Evolutionary conservation across 2,113 vertebrate genomes (phyloP).

Genomic region (Seriola dumerili): DNA sequence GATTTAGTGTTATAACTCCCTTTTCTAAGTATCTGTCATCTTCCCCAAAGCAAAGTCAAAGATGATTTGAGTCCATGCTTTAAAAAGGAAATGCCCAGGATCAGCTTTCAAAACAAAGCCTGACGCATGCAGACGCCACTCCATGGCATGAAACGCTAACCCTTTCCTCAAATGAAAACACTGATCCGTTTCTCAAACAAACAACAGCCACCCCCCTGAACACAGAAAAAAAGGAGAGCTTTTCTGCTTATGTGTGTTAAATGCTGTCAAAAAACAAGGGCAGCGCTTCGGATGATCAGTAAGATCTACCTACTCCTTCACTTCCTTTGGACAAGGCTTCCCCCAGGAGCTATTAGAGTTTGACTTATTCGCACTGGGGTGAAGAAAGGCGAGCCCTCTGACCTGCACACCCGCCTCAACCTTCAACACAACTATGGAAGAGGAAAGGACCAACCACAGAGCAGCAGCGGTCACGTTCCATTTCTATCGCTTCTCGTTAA

Average conservation of each 20-base stretch:
- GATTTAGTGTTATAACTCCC: slow-evolving; percentile 44
- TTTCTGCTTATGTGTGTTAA: slow-evolving; percentile 18
- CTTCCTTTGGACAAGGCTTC: slow-evolving; percentile 64
- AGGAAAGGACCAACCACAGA: slow-evolving; percentile 77
- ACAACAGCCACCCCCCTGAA: slow-evolving; percentile 42
- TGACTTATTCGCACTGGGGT: slow-evolving; percentile 77
- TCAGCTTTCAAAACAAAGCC: slow-evolving; percentile 70
- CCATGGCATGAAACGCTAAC: slow-evolving; percentile 48
- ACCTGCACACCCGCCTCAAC: slow-evolving; percentile 48
- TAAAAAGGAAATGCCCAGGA: slow-evolving; percentile 62
- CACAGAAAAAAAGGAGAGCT: background rate
- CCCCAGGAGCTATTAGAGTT: slow-evolving; percentile 75
- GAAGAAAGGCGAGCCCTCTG: slow-evolving; percentile 72
- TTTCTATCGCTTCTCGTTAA: slow-evolving; percentile 62
- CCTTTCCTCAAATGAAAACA: slow-evolving; percentile 57
- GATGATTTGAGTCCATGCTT: slow-evolving; percentile 47
- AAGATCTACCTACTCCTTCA: slow-evolving; percentile 55
- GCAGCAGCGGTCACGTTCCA: slow-evolving; percentile 40
- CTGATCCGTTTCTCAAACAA: slow-evolving; percentile 61
- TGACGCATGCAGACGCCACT: slow-evolving; percentile 55
- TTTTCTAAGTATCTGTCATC: slow-evolving; percentile 9
- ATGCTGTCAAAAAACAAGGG: slow-evolving; percentile 31
- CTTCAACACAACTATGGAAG: slow-evolving; percentile 44
- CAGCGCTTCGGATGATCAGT: slow-evolving; percentile 41
- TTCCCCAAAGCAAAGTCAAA: slow-evolving; percentile 40